Base-by-base conservation (phyloP, 2,797 vertebrate genomes). In the Acestrorhynchus altus region DNA sequence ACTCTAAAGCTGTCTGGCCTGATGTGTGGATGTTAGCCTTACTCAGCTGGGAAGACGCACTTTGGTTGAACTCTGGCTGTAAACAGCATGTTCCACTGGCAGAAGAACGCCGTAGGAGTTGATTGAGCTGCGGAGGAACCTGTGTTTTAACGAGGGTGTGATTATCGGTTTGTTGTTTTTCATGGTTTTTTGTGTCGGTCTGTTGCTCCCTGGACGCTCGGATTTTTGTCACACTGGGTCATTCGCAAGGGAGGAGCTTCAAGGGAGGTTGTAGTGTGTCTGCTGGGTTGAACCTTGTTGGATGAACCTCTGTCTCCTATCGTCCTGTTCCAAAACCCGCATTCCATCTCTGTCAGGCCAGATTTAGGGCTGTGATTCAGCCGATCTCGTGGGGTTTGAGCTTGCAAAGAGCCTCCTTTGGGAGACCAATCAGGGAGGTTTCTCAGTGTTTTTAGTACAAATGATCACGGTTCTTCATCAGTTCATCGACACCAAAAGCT, bases 331-430 rank as follows among this genome's bases (percentile, higher is more conserved):
- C 51, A 52, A 63, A 39, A 56, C 22, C 6, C 24, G 12, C 54
- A 59, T 71, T 71, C 52, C 69, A n/a, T 42, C 39, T 57, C 22
- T 15, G 18, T 71, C n/a, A 39, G 52, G 68, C 39, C 67, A 70
- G 16, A 70, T 54, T 40, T 54, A n/a, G n/a, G 28, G 47, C 5
- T 40, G 67, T 20, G 10, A 54, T 13, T 70, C 10, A 24, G 13
- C 8, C 18, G 22, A 28, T 28, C 52, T 59, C 69, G 35, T 44
- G 68, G 39, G 35, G 52, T 26, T 42, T 46, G 52, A 40, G 59
- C 31, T 10, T 40, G 31, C 31, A 35, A 63, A 39, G 15, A 61
- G 35, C 59, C 16, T 61, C 59, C 31, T 31, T 18, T 20, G 59
- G 11, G 59, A 7, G 28, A 63, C 59, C 59, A 63, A 39, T 63